Evolutionary conservation across 2,797 vertebrate genomes (phyloP), one percentile per base, ranked within the genome.

Genomic region (Sebastes flavidus): DNA sequence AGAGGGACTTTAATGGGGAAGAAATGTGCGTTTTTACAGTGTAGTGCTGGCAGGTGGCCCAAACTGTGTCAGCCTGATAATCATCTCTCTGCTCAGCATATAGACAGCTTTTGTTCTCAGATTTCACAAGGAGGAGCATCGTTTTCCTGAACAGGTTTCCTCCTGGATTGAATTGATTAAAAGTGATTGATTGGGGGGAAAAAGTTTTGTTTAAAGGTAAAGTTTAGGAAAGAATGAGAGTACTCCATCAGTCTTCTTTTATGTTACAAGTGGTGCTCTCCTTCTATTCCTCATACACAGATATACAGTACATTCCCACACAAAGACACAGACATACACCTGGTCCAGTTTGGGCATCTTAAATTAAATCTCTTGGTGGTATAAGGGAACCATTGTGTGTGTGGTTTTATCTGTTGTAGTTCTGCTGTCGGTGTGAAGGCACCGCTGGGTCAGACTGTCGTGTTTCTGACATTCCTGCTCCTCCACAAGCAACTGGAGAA

Each of bases 31-130:
- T 90, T 92, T 92, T 80, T 90, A 69, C 87, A 84, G 89, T 89
- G 92, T 91, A 92, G 91, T 83, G 88, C 91, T 94, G 91, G 92
- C 93, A 93, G 93, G 93, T 94, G 93, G 94, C 94, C 92, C 91
- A 88, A 88, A 90, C 86, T 73, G 87, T 88, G 89, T 81, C 88
- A 87, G 90, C 77, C 84, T 84, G 92, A 94, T 92, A 92, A 95
- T 94, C 90, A 94, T 93, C 91, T 87, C 85, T 66, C 87, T 38
- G 82, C 90, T 91, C 83, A 74, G 87, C 90, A 81, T 83, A 88
- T 87, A 89, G 80, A 81, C 76, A 14, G 80, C 88, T 92, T 93
- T 94, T 93, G 90, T 94, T 92, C 91, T 80, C 38, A 77, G 71
- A 86, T 91, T 90, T 92, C 79, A 72, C 81, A 65, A 89, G 80